Evolutionary conservation across 1,140 invertebrate genomes (phyloP), one percentile per base, ranked within the genome.

Genomic region (Eulimnadia texana): DNA sequence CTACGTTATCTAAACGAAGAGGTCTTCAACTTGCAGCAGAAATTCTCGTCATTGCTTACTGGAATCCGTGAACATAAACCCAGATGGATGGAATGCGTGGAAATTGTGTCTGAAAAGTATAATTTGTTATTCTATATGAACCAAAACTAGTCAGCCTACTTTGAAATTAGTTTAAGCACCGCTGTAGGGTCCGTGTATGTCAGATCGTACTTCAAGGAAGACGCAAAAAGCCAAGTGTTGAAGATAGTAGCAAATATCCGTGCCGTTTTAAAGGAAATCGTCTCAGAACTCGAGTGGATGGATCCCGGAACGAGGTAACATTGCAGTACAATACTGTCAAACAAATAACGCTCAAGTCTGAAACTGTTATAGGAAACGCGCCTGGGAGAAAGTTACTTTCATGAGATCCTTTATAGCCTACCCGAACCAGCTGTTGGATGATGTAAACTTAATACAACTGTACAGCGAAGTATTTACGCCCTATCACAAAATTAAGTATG

Each of bases 41-140:
- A 82, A 33, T 91, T 86, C 69, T 80, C 80, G 16, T 85, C 84
- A 0, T 81, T 80, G 0, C 69, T 90, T 0, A 85, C 82, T 20
- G 89, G 89, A 0, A 84, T 84, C 65, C 82, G 79, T 0, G 83
- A 85, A 65, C 70, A 82, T 25, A 83, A 86, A 67, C 80, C 86
- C 1, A 76, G 88, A n/a, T 92, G 89, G 89, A 88, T 89, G 73
- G 84, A 89, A 66, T 90, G 88, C 67, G 80, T 85, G 11, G 84
- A 85, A 64, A 80, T 83, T 3, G 80, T 84, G 23, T 79, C 82
- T 52, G 78, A 79, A 65, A 84, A 81, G 83, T 84, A n/a, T n/a
- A n/a, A n/a, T n/a, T n/a, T n/a, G n/a, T n/a, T n/a, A n/a, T n/a
- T n/a, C n/a, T n/a, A n/a, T n/a, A n/a, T n/a, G n/a, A n/a, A n/a